These are phyloP conservation scores for Pomatostomus ruficeps DNA, from an alignment of 2,113 vertebrate genomes.

Conservation along the genomic window DNA sequence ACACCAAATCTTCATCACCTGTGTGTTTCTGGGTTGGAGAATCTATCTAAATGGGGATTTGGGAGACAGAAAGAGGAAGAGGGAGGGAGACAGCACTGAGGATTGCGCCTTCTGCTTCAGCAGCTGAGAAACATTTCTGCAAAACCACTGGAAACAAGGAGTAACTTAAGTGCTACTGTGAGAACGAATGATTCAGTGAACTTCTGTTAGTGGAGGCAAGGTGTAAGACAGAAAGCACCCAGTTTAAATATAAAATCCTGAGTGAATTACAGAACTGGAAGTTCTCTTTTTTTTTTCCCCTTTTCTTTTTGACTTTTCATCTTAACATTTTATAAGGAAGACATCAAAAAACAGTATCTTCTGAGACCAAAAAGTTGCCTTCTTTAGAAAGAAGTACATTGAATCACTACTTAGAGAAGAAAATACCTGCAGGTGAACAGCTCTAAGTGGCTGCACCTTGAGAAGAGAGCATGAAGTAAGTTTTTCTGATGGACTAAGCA, in stretches of 20 bases:
- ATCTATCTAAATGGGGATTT: not conserved
- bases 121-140: not conserved
- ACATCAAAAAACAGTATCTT: not conserved
- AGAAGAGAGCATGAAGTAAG: not conserved
- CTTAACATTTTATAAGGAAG: not conserved
- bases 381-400: not conserved
- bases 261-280: not conserved
- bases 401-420: not conserved
- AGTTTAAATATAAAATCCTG: slow-evolving; percentile 11
- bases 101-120: slow-evolving; percentile 17
- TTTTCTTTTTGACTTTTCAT: not conserved
- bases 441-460: not conserved
- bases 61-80: not conserved
- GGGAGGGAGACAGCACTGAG: not conserved
- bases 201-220: not conserved
- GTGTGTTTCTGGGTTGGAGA: not conserved
- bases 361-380: not conserved
- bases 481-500: not conserved
- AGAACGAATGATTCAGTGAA: slow-evolving; percentile 22
- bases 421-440: not conserved
- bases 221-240: slow-evolving; percentile 17
- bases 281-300: not conserved
- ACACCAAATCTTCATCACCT: not conserved
- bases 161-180: not conserved
- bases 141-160: slow-evolving; percentile 33